Evolutionary conservation across 2,888 invertebrate genomes (phyloP), one percentile per base, ranked within the genome.

Genomic region (Mylabris sibirica): DNA sequence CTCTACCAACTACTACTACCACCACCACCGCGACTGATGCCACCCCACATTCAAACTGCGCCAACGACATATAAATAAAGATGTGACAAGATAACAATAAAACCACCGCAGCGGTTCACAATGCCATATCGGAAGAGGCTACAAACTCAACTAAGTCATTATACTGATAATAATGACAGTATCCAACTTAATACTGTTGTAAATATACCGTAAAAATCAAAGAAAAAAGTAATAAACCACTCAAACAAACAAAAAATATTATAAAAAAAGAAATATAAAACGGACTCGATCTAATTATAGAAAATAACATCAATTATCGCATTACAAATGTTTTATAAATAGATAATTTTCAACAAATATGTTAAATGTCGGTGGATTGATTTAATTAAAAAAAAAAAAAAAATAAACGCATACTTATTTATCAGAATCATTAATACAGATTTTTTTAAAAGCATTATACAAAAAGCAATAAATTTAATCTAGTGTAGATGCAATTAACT

Each of bases 1-100:
- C 11, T 14, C n/a, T 41, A n/a, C n/a, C n/a, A n/a, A n/a, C n/a
- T n/a, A n/a, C n/a, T 11, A 87, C 87, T 85, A 86, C 86, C 86
- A 86, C 86, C 85, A 85, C 86, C 85, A 85, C 84, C 86, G 85
- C 74, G 72, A 73, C 73, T 68, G 69, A 65, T 70, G 75, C 67
- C 74, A 71, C 70, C 71, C 64, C 71, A 66, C 71, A 66, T 62
- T 66, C 68, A 65, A 68, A 68, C 70, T 72, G 62, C 74, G 72
- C 74, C 70, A 72, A 72, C 76, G 70, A 72, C 73, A 72, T 74
- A 74, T 75, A 76, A 76, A 76, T 76, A 76, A 75, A 76, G 76
- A 76, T 76, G 76, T 76, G 75, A 76, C 75, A 76, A 75, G 75
- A 75, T 76, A 76, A 76, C 75, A 76, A 76, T 76, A 76, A 76